A percentile compares a stretch with the other conserved stretches of the same genome.
Conservation (phyloP, 1,140 invertebrate genomes). For the Micrasema minimum region DNA sequence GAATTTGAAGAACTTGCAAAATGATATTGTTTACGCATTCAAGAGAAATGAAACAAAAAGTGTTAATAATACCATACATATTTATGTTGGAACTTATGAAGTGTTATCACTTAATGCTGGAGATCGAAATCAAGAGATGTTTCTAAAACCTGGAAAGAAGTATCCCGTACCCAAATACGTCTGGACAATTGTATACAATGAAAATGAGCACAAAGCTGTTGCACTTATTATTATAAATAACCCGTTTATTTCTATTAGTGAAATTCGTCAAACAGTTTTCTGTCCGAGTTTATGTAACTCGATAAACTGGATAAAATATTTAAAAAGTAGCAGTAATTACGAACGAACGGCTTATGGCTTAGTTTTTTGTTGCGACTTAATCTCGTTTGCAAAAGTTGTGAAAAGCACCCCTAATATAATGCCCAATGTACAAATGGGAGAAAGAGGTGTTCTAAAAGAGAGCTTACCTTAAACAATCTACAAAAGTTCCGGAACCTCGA, state of each 20-base stretch:
- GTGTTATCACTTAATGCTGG: conserved; percentile 54
- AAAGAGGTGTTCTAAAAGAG: conserved; percentile 56
- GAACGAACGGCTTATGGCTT: conserved; percentile 60
- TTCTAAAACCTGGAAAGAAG: conserved; percentile 55
- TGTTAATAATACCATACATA: conserved; percentile 53
- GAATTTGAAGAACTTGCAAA: conserved; percentile 59
- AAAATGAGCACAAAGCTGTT: conserved; percentile 49
- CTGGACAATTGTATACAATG: conserved; percentile 59
- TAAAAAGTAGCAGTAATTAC: conserved; percentile 57
- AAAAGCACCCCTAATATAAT: conserved; percentile 55
- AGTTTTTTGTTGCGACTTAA: conserved; percentile 60
- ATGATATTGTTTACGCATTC: conserved; percentile 57
- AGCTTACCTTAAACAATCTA: conserved; percentile 36
- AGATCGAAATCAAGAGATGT: conserved; percentile 47
- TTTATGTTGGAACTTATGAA: conserved; percentile 60
- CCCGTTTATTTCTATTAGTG: conserved; percentile 63
- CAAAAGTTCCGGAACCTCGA: conserved; percentile 62
- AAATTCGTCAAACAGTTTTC: conserved; percentile 60
- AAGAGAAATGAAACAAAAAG: conserved; percentile 40
- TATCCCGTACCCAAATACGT: conserved; percentile 61
- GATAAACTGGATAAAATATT: conserved; percentile 58
- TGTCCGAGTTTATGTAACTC: conserved; percentile 61
- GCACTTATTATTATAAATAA: conserved; percentile 61
- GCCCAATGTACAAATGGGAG: conserved; percentile 53
- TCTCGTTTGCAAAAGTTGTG: conserved; percentile 56